Conservation (phyloP, 2,888 invertebrate genomes). For the Ectemnius cavifrons region DNA sequence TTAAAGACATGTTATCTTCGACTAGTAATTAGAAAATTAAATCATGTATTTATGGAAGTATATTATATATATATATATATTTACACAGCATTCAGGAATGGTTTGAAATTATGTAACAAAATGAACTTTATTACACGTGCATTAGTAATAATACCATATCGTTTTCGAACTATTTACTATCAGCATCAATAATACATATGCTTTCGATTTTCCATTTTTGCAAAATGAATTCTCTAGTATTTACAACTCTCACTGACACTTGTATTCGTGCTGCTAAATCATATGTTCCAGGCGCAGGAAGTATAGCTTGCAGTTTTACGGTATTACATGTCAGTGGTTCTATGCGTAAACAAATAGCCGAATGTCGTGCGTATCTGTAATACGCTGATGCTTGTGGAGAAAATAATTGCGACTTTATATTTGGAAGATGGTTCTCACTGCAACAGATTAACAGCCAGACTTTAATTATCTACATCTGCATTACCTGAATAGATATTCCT, state of each 20-base stretch:
- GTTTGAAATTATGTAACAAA: constrained; percentile 47
- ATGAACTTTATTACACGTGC: constrained; percentile 35
- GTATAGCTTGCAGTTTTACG: constrained; percentile 82
- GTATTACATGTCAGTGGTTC: constrained; percentile 80
- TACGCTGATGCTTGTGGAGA: constrained; percentile 76
- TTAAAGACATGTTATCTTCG: no score
- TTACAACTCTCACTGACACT: constrained; percentile 73
- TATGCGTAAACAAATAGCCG: constrained; percentile 77
- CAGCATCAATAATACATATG: constrained; percentile 71
- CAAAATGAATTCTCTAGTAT: constrained; percentile 66
- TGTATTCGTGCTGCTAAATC: constrained; percentile 83
- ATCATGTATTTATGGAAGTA: background rate
- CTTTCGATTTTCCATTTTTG: constrained; percentile 76
- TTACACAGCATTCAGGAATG: constrained; percentile 52
- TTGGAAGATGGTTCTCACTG: constrained; percentile 73
- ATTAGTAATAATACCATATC: constrained; percentile 37
- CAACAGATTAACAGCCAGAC: constrained; percentile 36
- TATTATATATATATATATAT: constrained; percentile 33
- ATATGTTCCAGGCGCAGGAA: constrained; percentile 84
- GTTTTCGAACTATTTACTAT: constrained; percentile 42
- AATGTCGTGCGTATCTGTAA: constrained; percentile 77
- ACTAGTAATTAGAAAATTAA: no score
- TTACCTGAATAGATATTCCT: background rate
- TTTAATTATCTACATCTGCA: background rate
- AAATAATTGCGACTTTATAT: constrained; percentile 74